Base-by-base conservation (phyloP, 2,797 vertebrate species). In the Macroramphosus scolopax region DNA sequence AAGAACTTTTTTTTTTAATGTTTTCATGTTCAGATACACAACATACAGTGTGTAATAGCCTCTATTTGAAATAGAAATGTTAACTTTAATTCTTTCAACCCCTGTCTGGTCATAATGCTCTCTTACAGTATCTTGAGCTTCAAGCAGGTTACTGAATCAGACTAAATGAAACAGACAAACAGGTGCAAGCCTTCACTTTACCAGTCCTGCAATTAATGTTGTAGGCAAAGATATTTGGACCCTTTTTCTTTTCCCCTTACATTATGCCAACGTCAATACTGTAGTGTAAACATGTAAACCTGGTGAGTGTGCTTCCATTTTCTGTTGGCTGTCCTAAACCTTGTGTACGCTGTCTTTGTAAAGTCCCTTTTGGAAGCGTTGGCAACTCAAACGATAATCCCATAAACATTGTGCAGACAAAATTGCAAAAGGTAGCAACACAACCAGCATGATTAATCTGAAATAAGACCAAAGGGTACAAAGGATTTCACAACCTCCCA, bases 1-100 rank as follows among this genome's bases (percentile, higher is more conserved):
- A 87, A 89, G 86, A 88, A 89, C 87, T 66, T 89, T 85, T 85
- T 85, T 90, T 88, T 89, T 91, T 91, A 90, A 91, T 91, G 84
- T 88, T 91, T 87, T 90, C 85, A 89, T 84, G 85, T 90, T 90
- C 87, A 89, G 74, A 89, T 89, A 91, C 89, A 91, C 90, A 89
- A 90, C 89, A 88, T 91, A 90, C 89, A 91, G 89, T 91, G 90
- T 91, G 89, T 90, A 90, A 88, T 89, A 91, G 84, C 87, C 86
- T 90, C 88, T 90, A 91, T 90, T 89, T 88, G 87, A 90, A 91
- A 91, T 89, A 90, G 89, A 92, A 91, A 91, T 90, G 87, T 88
- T 84, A 85, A 88, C 73, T 88, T 85, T 71, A 80, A 76, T 75
- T 85, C 73, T 79, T 82, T 80, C 77, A 84, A 85, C 72, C 70